Base-by-base conservation (phyloP, 2,113 vertebrate species). In the Solea senegalensis region DNA sequence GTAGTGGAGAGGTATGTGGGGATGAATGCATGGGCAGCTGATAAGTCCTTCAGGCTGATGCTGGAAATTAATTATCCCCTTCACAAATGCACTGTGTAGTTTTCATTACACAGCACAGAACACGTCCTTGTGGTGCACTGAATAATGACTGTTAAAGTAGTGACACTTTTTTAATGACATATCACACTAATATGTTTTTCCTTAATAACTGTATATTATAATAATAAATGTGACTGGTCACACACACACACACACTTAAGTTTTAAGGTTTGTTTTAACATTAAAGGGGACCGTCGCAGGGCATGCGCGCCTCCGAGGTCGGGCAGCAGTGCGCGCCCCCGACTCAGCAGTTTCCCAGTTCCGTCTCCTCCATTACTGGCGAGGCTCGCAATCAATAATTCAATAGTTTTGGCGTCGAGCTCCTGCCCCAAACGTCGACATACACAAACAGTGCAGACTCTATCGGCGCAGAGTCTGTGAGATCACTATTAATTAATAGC, bases 371-470 rank as follows among this genome's bases (percentile, higher is more conserved):
- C 88, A 90, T 86, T 92, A 91, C 87, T 87, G 88, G 90, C 87
- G 85, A 88, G 82, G 80, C 81, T 76, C 64, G 59, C 6, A 80
- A 93, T 94, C 92, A 85, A 94, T 93, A 93, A 92, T 89, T 93
- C 92, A 91, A 93, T 93, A 94, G 76, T 87, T 81, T 91, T 92
- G 92, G 93, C 90, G 92, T 93, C 93, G 87, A 72, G 90, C 89
- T 88, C 83, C 87, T 84, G 69, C 86, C 88, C 81, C 76, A 78
- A 89, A 88, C 83, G 81, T 72, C 73, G 62, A 76, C 84, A 80
- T 81, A 83, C 90, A 89, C 88, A 89, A 77, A 87, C 86, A 83
- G 69, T 74, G 59, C 78, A 88, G 89, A 86, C 83, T 87, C 54
- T 4, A 39, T 45, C 72, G 83, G 21, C 72, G 84, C 78, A 86